These are phyloP conservation scores for Keiferia lycopersicella DNA, from an alignment of 2,888 invertebrate species.

Conservation along the genomic window DNA sequence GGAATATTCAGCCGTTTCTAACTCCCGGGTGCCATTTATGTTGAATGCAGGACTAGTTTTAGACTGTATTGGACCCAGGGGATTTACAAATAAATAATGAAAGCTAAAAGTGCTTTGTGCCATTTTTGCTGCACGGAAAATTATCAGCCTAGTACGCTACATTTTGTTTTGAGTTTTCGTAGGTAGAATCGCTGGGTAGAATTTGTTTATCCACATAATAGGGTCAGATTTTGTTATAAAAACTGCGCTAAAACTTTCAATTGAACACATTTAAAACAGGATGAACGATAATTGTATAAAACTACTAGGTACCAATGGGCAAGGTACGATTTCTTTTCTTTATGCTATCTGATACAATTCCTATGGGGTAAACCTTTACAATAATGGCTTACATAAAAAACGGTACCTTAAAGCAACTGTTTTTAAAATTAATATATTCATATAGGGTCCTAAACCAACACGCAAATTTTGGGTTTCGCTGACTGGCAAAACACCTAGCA, in stretches of 20 bases:
- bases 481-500: slow-evolving; percentile 11
- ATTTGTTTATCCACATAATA: no score
- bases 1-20: neutral
- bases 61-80: slow-evolving; percentile 2
- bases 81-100: slow-evolving; percentile 6
- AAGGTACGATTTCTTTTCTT: no score
- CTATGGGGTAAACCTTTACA: no score
- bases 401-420: neutral
- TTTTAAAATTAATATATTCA: slow-evolving; percentile 18
- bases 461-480: neutral
- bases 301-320: no score
- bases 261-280: no score
- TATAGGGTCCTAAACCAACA: slow-evolving; percentile 11
- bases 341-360: no score
- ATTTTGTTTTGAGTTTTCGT: no score
- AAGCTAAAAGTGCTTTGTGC: slow-evolving; percentile 4
- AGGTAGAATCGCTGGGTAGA: no score
- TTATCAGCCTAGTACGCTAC: neutral
- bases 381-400: neutral
- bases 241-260: no score
- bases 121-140: neutral
- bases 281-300: no score
- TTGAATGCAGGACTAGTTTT: slow-evolving; percentile 4
- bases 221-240: no score
- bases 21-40: slow-evolving; percentile 5